Evolutionary conservation across 2,888 invertebrate genomes (phyloP), one percentile per base, ranked within the genome.

Genomic region (Sesia apiformis): DNA sequence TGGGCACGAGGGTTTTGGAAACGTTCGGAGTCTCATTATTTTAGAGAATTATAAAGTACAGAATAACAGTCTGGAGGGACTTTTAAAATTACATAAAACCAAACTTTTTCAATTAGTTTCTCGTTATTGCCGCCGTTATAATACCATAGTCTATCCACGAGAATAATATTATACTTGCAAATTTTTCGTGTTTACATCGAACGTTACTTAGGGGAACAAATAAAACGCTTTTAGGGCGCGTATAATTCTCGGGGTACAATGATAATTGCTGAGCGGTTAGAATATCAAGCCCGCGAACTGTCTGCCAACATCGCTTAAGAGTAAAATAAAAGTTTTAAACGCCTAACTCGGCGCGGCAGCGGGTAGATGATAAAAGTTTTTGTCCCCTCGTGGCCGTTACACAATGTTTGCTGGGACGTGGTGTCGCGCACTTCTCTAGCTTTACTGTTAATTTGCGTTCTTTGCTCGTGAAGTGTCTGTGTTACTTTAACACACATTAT

Each of bases 341-440:
- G 64, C 61, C 60, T 60, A 62, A 62, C 67, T 64, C 60, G 57
- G 58, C 55, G 61, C 60, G 61, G 58, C 56, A 58, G 63, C 62
- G 64, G 67, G 69, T 62, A 71, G 74, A 76, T 76, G 74, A 75
- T 74, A 74, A 78, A 78, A 80, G 74, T 78, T 80, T 72, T 55
- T 40, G 53, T 49, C 64, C 68, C 62, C 54, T 60, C 39, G 69
- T 58, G 66, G 65, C 70, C 67, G 70, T 72, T 70, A 72, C 55
- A 64, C 65, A 61, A 66, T 70, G 70, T 72, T 72, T 71, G 63
- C 59, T 56, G 60, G 64, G 61, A 66, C 65, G 66, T 63, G 63
- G 58, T 57, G 51, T 2, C 23, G 23, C 23, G 23, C 23, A 23
- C 23, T 23, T 23, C 23, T 23, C 23, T 23, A 23, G 23, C 23